These are phyloP conservation scores for Thereva nobilitata DNA, from an alignment of 2,888 invertebrate species.

Conservation along the genomic window DNA sequence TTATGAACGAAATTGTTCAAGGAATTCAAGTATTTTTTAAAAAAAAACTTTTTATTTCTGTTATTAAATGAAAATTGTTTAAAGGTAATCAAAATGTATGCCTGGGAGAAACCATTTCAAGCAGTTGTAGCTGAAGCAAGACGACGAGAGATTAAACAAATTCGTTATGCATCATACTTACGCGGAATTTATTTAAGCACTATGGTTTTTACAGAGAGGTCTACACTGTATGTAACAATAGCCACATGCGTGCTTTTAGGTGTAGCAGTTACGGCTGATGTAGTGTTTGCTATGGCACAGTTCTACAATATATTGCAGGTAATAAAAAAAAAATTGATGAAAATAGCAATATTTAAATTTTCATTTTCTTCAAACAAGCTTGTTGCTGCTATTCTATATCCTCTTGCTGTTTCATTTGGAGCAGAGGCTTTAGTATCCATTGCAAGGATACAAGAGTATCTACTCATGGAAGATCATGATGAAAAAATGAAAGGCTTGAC, in stretches of 20 bases:
- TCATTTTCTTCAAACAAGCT: conserved; percentile 42
- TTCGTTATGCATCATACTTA: conserved; percentile 67
- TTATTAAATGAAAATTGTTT: not conserved
- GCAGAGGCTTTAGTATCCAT: conserved; percentile 64
- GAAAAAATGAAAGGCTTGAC: conserved; percentile 51
- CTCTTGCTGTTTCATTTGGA: conserved; percentile 62
- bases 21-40: conserved; percentile 76
- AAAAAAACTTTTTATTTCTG: conserved; percentile 46
- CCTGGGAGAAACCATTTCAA: conserved; percentile 92
- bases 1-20: conserved; percentile 93
- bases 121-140: conserved; percentile 77
- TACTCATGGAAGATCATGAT: conserved; percentile 62
- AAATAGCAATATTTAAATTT: not conserved
- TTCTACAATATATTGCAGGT: conserved; percentile 75
- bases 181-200: conserved; percentile 68
- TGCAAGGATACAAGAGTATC: conserved; percentile 63
- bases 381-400: conserved; percentile 66
- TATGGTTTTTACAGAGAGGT: conserved; percentile 83
- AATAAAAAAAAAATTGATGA: conserved; percentile 38
- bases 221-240: conserved; percentile 81
- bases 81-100: conserved; percentile 94
- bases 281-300: conserved; percentile 77
- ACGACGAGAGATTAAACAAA: conserved; percentile 67
- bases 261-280: conserved; percentile 65
- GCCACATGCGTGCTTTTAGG: conserved; percentile 75